Conservation (phyloP, 2,888 invertebrate genomes). For the Chaitophorus viminalis region DNA sequence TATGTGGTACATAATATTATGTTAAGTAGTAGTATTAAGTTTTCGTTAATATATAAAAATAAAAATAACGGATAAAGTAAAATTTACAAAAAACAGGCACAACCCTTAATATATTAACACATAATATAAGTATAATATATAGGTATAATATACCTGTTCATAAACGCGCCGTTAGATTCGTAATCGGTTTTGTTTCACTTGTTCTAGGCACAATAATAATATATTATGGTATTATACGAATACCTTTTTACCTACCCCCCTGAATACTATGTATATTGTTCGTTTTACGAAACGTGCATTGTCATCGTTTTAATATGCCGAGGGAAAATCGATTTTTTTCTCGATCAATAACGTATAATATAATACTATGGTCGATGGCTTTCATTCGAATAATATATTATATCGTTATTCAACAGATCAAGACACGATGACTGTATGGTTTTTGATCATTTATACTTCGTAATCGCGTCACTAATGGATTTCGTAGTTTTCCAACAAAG, state of each 20-base stretch:
- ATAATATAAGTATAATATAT: neutral
- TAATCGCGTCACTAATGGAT: neutral
- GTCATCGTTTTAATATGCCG: conserved; percentile 2
- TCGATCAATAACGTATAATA: neutral
- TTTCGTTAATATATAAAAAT: too few species aligned
- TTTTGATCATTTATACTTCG: neutral
- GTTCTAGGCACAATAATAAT: neutral
- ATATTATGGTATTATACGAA: too few species aligned
- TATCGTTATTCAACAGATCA: neutral
- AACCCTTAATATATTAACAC: too few species aligned
- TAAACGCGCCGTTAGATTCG: neutral
- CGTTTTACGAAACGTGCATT: neutral
- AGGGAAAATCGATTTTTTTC: neutral
- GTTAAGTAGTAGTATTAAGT: too few species aligned
- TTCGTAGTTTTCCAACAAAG: too few species aligned
- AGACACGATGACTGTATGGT: neutral
- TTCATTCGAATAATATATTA: neutral
- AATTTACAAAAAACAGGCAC: too few species aligned
- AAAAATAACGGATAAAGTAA: too few species aligned
- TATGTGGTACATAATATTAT: too few species aligned
- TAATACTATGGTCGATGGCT: neutral
- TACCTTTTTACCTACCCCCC: neutral
- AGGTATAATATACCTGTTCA: neutral
- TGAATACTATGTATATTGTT: neutral
- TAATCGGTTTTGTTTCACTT: neutral